Percentiles rank a stretch among this genome's conserved stretches.
Evolutionary conservation across 2,797 vertebrate species (phyloP).

Genomic region (Diplodus puntazzo): DNA sequence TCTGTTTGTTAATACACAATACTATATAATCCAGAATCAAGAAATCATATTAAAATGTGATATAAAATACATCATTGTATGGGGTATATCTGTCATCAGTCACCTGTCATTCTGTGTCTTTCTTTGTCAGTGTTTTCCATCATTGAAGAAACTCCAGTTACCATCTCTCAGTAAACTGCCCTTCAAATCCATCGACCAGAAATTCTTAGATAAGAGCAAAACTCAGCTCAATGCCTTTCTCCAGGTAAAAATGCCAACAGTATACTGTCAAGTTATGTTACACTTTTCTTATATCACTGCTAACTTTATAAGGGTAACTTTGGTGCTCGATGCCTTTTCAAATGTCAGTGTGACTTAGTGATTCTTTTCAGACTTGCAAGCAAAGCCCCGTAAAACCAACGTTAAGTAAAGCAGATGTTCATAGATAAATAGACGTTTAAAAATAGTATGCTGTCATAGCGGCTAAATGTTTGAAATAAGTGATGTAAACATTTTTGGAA

Average conservation of each 20-base stretch:
- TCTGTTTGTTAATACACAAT: neutral
- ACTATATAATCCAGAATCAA: neutral
- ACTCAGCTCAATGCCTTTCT: conserved; percentile 97
- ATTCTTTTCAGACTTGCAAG: neutral
- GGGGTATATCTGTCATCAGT: neutral
- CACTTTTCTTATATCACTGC: neutral
- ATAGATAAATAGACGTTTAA: neutral
- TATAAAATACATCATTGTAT: neutral
- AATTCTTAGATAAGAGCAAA: conserved; percentile 98
- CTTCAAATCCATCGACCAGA: conserved; percentile 98
- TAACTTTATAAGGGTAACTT: neutral
- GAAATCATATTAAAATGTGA: neutral
- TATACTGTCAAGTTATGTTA: neutral
- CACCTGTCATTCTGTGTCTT: neutral
- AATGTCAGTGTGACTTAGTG: neutral
- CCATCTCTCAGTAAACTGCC: conserved; percentile 98
- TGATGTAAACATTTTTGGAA: neutral
- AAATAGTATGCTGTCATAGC: neutral
- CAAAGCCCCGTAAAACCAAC: no score
- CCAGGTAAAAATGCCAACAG: conserved; percentile 86
- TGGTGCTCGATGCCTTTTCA: neutral
- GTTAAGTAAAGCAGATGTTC: neutral
- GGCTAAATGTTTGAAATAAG: neutral
- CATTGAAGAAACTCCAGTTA: conserved; percentile 96
- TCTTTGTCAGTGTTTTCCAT: conserved; percentile 92